phyloP scores from a whole-genome alignment of 2,113 vertebrate genomes.

The Chinchilla lanigera region DNA sequence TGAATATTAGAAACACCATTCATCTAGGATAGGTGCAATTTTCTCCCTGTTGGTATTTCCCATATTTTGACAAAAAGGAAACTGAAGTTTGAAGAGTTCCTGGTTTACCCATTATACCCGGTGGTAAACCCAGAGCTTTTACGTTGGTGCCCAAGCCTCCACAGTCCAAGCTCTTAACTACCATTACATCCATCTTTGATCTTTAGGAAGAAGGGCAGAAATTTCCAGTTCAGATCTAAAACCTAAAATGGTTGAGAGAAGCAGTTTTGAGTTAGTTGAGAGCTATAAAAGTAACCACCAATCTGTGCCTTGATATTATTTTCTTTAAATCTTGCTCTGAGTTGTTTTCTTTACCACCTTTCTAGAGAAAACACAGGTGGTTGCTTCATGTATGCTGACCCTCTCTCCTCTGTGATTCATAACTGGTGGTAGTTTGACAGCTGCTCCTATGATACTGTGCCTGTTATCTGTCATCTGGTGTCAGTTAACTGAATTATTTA shows the following conservation, averaged over 20 bases:
- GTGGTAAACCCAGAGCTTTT: not conserved
- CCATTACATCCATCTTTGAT: not conserved
- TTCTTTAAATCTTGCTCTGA: not conserved
- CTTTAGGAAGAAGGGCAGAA: not conserved
- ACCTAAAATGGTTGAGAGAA: not conserved
- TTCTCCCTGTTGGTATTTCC: not conserved
- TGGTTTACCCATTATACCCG: not conserved
- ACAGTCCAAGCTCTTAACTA: not conserved
- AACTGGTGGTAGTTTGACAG: not conserved
- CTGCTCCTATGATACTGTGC: not conserved
- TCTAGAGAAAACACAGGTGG: not conserved
- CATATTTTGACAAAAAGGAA: not conserved
- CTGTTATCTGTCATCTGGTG: not conserved
- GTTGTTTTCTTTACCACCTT: constrained; percentile 29
- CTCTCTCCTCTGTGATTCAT: not conserved
- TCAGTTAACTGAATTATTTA: not conserved
- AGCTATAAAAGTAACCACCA: not conserved
- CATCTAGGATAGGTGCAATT: not conserved
- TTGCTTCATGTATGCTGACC: fast-evolving
- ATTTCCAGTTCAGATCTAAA: not conserved
- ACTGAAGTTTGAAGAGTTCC: not conserved
- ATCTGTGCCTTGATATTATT: not conserved
- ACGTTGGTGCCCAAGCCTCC: not conserved
- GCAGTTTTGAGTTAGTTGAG: not conserved
- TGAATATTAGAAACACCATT: not conserved